Base-by-base conservation (phyloP, 2,888 invertebrate genomes). In the Ormyrus thymus region DNA sequence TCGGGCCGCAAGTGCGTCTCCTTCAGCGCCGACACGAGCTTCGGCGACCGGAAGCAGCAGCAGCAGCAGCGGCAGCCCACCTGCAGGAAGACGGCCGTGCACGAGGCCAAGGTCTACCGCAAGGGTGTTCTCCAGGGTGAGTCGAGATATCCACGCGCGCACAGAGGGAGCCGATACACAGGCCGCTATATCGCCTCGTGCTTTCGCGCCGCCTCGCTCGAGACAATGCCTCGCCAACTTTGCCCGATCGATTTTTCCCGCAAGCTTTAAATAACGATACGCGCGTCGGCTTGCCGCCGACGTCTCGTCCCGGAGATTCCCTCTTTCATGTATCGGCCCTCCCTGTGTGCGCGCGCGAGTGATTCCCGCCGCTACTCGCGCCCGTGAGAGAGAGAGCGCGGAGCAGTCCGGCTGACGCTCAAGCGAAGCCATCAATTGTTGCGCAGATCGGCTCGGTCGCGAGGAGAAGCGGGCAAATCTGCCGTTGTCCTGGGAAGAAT, bases 71-170 rank as follows among this genome's bases (percentile, higher is more conserved):
- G 1, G 29, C 29, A 29, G 29, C 4, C 29, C 29, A 29, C 3
- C 29, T 29, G 77, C 55, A 85, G 83, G 78, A 86, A 82, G 66
- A 66, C 83, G 56, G 84, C 87, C 43, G 84, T 89, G 43, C 90
- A 90, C 87, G 89, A 89, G 82, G 86, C 85, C 46, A 88, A 87
- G 81, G 84, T 88, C 56, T 89, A 90, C 53, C 85, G 84, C 70
- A 88, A 88, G 80, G 90, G 89, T 29, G 90, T 89, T 7, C 84
- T 89, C 59, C 86, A 86, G 85, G 89, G 89, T 89, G 76, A 82
- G 83, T 73, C 5, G 56, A 9, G 45, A 7, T 29, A 7, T 29
- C 29, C 29, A 29, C 29, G 29, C 3, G 59, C 9, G 0, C 46
- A 11, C 46, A 45, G 56, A 13, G 72, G 46, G 6, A n/a, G 3